These are phyloP conservation scores for Pissodes strobi DNA, from an alignment of 1,140 invertebrate genomes.

Conservation along the genomic window DNA sequence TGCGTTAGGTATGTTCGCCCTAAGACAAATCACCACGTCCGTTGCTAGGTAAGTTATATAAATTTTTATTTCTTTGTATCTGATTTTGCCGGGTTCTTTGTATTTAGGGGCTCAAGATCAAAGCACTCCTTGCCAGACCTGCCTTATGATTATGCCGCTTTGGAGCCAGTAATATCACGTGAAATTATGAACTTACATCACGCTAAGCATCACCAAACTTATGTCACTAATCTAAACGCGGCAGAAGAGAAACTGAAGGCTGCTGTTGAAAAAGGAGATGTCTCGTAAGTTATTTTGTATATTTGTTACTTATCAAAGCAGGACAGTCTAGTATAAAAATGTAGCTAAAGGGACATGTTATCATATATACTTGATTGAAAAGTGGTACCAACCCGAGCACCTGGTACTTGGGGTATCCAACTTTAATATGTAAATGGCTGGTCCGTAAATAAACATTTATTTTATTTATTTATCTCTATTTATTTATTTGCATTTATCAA, in stretches of 20 bases:
- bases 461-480: too few species aligned
- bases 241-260: slow-evolving; percentile 92
- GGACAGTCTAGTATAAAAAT: too few species aligned
- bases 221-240: slow-evolving; percentile 95
- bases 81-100: not conserved
- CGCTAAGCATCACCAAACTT: slow-evolving; percentile 93
- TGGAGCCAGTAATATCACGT: slow-evolving; percentile 93
- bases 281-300: slow-evolving; percentile 42
- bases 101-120: slow-evolving; percentile 49
- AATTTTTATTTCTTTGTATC: too few species aligned
- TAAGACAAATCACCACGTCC: slow-evolving; percentile 30
- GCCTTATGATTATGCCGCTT: slow-evolving; percentile 93
- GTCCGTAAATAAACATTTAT: too few species aligned
- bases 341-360: too few species aligned
- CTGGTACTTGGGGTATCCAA: too few species aligned
- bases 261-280: slow-evolving; percentile 73
- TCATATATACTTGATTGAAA: too few species aligned
- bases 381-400: too few species aligned
- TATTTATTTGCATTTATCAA: too few species aligned
- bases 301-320: too few species aligned
- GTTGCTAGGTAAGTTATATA: slow-evolving; percentile 28
- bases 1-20: slow-evolving; percentile 41
- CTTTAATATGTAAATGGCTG: too few species aligned
- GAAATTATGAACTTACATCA: slow-evolving; percentile 99
- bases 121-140: slow-evolving; percentile 92